Percentiles rank a stretch among this genome's conserved stretches.
Conservation (phyloP, 2,888 invertebrate species). For the Drosophila gaucha region DNA sequence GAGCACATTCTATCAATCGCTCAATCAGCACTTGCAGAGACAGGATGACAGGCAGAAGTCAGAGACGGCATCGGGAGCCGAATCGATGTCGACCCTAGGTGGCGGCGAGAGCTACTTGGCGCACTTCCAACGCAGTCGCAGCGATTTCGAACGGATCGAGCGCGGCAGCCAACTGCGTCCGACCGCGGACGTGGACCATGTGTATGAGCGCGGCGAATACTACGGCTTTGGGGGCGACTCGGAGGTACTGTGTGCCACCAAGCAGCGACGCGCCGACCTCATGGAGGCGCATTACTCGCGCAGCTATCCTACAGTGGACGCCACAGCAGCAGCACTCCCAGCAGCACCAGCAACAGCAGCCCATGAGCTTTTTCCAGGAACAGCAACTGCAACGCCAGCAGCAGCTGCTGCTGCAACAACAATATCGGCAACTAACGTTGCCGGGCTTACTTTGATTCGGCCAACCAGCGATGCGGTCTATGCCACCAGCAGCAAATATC, state of each 20-base stretch:
- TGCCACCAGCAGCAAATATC: slow-evolving; percentile 63
- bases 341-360: slow-evolving; percentile 4
- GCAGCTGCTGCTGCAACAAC: slow-evolving; percentile 19
- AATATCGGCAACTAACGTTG: slow-evolving; percentile 15
- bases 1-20: slow-evolving; percentile 82
- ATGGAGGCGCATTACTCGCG: slow-evolving; percentile 62
- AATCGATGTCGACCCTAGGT: slow-evolving; percentile 37
- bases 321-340: not conserved
- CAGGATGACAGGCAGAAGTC: slow-evolving; percentile 43
- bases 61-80: slow-evolving; percentile 18
- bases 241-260: slow-evolving; percentile 39
- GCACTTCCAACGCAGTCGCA: slow-evolving; percentile 76
- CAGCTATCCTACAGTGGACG: slow-evolving; percentile 42
- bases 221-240: slow-evolving; percentile 54
- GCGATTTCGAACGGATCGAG: slow-evolving; percentile 45
- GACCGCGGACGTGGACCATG: slow-evolving; percentile 26
- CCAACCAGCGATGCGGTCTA: slow-evolving; percentile 56
- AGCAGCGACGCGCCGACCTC: slow-evolving; percentile 60
- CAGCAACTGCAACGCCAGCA: slow-evolving; percentile 21
- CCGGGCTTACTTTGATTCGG: slow-evolving; percentile 43
- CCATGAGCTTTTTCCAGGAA: not conserved
- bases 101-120: slow-evolving; percentile 82
- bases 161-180: slow-evolving; percentile 20
- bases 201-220: slow-evolving; percentile 50
- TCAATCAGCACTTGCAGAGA: slow-evolving; percentile 78